Evolutionary conservation across 30 jellyfish, hydroid and myxozoan species (phyloP).

Genomic region (Cassiopea andromeda): DNA sequence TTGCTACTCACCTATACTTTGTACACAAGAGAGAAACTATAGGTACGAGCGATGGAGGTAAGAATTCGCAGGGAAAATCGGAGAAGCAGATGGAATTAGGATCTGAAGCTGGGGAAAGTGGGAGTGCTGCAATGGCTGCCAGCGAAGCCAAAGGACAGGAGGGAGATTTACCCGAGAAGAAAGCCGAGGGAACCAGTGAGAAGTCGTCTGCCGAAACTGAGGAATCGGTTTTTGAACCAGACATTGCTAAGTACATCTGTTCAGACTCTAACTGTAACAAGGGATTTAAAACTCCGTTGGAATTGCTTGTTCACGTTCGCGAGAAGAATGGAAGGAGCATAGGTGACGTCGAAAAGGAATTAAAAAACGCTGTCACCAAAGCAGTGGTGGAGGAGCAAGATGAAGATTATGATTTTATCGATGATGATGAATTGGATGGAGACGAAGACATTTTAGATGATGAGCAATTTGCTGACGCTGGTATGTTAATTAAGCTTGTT

Average conservation of each 20-base stretch:
- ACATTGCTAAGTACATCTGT: constrained; percentile 16
- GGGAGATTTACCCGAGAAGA: too few species aligned
- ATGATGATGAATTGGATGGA: constrained; percentile 46
- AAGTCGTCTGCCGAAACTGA: too few species aligned
- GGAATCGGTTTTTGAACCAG: neutral
- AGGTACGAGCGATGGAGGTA: neutral
- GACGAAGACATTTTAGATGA: constrained; percentile 11
- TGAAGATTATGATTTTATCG: constrained; percentile 52
- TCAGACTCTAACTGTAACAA: constrained; percentile 38
- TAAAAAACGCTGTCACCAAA: constrained; percentile 30
- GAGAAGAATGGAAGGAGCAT: constrained; percentile 55
- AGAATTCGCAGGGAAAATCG: neutral
- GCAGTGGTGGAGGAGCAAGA: constrained; percentile 43
- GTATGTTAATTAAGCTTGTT: neutral
- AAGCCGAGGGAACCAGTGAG: too few species aligned
- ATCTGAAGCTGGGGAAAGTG: too few species aligned
- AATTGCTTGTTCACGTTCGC: constrained; percentile 61
- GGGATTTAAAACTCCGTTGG: constrained; percentile 52
- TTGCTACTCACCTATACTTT: constrained; percentile 80
- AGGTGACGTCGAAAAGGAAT: constrained; percentile 28
- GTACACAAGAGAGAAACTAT: constrained; percentile 68
- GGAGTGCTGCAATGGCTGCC: too few species aligned
- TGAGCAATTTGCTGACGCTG: constrained; percentile 24
- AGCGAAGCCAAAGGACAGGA: too few species aligned
- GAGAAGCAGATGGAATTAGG: neutral